These are phyloP conservation scores for Acinonyx jubatus DNA, from an alignment of 2,113 vertebrate species.

Conservation along the genomic window DNA sequence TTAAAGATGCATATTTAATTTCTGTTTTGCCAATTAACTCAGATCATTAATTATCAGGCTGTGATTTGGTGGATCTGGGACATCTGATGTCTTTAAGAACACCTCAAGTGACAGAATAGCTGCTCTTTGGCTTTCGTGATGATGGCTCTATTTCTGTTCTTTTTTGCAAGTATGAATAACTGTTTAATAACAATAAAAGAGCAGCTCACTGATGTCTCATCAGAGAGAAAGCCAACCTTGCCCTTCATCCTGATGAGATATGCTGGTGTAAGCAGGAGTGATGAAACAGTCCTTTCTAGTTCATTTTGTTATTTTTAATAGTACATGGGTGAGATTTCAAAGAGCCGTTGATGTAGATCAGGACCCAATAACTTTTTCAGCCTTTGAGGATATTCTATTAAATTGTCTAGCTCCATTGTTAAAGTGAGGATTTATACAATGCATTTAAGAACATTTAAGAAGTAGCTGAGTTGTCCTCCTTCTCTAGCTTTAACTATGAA, in stretches of 20 bases:
- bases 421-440: slow-evolving; percentile 12
- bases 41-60: background rate
- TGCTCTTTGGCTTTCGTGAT: slow-evolving; percentile 25
- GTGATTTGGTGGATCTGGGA: background rate
- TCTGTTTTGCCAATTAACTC: background rate
- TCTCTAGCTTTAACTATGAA: background rate
- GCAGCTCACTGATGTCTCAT: background rate
- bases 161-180: slow-evolving; percentile 38
- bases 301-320: slow-evolving; percentile 50
- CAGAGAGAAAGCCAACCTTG: background rate
- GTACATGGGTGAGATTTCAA: background rate
- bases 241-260: slow-evolving; percentile 8
- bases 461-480: background rate
- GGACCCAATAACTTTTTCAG: background rate
- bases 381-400: slow-evolving; percentile 4
- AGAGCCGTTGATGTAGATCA: background rate
- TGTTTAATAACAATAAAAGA: slow-evolving; percentile 20
- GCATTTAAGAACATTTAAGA: background rate
- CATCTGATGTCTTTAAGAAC: background rate
- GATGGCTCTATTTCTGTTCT: background rate
- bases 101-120: background rate
- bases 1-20: background rate
- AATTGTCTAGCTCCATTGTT: slow-evolving; percentile 17
- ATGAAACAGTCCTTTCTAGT: background rate
- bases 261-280: background rate